These are phyloP conservation scores for Galaxias olidus DNA, from an alignment of 2,797 vertebrate species.

Conservation along the genomic window DNA sequence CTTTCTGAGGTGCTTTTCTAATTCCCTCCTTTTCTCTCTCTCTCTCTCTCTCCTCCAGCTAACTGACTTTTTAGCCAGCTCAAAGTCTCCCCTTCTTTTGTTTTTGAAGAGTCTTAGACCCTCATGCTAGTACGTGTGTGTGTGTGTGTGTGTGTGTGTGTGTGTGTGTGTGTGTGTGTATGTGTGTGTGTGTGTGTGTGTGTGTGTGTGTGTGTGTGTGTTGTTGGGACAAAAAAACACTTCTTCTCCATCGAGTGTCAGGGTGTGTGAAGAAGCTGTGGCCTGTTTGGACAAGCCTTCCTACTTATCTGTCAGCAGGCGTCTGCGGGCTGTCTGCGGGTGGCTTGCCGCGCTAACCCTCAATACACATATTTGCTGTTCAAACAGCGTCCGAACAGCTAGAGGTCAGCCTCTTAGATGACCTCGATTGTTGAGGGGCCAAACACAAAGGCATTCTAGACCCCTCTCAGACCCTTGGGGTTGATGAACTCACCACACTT, in stretches of 20 bases:
- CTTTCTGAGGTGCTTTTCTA: slow-evolving; percentile 29
- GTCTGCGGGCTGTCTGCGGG: slow-evolving; percentile 62
- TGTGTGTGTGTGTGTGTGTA: not conserved
- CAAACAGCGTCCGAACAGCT: slow-evolving; percentile 51
- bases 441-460: slow-evolving; percentile 51
- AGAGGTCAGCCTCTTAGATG: slow-evolving; percentile 62
- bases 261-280: slow-evolving; percentile 53
- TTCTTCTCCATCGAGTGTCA: slow-evolving; percentile 58
- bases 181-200: slow-evolving; percentile 16
- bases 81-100: slow-evolving; percentile 36
- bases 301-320: slow-evolving; percentile 63
- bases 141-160: slow-evolving; percentile 12
- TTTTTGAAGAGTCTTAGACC: slow-evolving; percentile 37
- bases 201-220: slow-evolving; percentile 11
- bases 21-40: slow-evolving; percentile 29
- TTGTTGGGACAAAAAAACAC: slow-evolving; percentile 47
- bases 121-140: slow-evolving; percentile 5
- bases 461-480: slow-evolving; percentile 42
- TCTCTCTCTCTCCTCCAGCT: too few relatives aligned
- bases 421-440: slow-evolving; percentile 60
- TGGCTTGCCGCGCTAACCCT: slow-evolving; percentile 54
- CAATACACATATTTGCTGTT: slow-evolving; percentile 67
- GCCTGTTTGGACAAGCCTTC: slow-evolving; percentile 59
- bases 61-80: slow-evolving; percentile 25
- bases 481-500: slow-evolving; percentile 8